Evolutionary conservation across 2,797 vertebrate genomes (phyloP), one percentile per base, ranked within the genome.

Genomic region (Perodicticus potto): DNA sequence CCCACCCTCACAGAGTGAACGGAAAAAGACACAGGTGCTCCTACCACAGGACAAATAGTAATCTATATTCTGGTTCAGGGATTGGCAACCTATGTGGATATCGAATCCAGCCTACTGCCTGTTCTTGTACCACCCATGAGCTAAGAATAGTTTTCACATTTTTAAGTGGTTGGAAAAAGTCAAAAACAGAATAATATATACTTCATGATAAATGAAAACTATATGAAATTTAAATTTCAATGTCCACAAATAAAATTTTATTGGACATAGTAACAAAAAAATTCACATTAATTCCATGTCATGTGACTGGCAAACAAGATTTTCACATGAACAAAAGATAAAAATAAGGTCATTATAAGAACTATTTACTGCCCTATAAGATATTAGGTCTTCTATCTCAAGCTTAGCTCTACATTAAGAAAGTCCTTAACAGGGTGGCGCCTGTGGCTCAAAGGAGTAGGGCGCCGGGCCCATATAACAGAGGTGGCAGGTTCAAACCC

Each of bases 371-470:
- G 93, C 94, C 22, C 29, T 92, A 67, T 16, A 86, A 95, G 45
- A 77, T n/a, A 77, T 6, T 74, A 93, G 14, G 43, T 86, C 84
- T 90, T 94, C 57, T 49, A 91, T 96, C 92, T 93, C 83, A 86
- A 91, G 37, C 45, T 23, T 77, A 86, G 20, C 16, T 93, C 61
- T 96, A 87, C 19, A 23, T 92, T 76, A 93, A 87, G 65, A 95
- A 90, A 82, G 70, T 91, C 45, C 53, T 95, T 73, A 70, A 76
- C 10, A 67, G 27, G 40, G 40, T 40, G 40, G 40, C 40, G 5
- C 40, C 40, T 40, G 40, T 40, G 40, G 40, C 40, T 40, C 40
- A 40, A 40, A 40, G 40, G 40, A 40, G 40, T 40, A 40, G 40
- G 40, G 40, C 40, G 5, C 40, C 40, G 5, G 40, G 40, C 40